These are phyloP conservation scores for Copidosoma floridanum DNA, from an alignment of 1,140 invertebrate genomes.

Conservation along the genomic window DNA sequence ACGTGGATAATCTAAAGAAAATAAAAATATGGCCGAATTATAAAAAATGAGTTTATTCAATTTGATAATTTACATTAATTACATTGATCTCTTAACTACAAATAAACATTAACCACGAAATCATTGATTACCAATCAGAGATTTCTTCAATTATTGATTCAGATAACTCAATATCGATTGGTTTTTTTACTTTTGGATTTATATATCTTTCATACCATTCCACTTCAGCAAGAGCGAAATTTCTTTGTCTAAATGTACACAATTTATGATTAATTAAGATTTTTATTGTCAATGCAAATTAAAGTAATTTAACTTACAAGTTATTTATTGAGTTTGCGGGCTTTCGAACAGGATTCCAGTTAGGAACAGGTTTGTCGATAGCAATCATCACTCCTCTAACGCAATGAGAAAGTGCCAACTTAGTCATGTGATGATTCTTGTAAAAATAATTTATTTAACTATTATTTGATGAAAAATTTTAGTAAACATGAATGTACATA, in stretches of 20 bases:
- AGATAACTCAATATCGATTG: conserved; percentile 1
- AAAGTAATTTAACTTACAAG: conserved; percentile 38
- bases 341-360: conserved; percentile 71
- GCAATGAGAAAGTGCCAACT: conserved; percentile 51
- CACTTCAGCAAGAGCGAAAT: conserved; percentile 39
- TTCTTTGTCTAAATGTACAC: conserved; percentile 36
- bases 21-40: too few species aligned
- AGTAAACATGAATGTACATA: conserved; percentile 1
- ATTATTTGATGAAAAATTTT: conserved; percentile 8
- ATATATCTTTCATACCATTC: conserved; percentile 41
- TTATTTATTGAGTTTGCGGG: conserved; percentile 49
- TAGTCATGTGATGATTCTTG: conserved; percentile 45
- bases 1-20: conserved; percentile 12
- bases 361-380: conserved; percentile 65
- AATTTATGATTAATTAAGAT: neutral
- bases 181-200: conserved; percentile 22
- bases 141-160: conserved; percentile 34
- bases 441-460: too few species aligned
- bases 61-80: conserved; percentile 11
- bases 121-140: conserved; percentile 11
- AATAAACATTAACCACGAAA: neutral
- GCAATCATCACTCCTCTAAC: conserved; percentile 69
- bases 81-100: neutral
- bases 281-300: neutral
- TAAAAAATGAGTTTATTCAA: conserved; percentile 12